Evolutionary conservation across 2,113 vertebrate genomes (phyloP).

Genomic region (Ciconia maguari): DNA sequence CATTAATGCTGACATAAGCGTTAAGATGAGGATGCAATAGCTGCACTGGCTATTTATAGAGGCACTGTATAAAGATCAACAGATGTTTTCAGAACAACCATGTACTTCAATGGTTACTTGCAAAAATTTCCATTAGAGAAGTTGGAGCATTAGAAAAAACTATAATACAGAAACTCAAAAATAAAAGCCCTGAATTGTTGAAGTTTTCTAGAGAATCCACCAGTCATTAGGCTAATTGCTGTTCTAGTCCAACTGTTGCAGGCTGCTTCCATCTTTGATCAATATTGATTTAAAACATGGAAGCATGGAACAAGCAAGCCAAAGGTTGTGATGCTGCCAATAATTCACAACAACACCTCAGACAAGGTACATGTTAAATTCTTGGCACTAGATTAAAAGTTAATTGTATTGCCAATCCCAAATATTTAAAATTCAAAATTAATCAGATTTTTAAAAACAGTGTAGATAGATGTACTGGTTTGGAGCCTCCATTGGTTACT

Average conservation of each 20-base stretch:
- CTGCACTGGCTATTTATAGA: conserved; percentile 14
- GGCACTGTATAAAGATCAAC: not conserved
- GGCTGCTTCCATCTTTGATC: not conserved
- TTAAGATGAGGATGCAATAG: not conserved
- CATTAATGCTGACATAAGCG: not conserved
- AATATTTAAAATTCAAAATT: not conserved
- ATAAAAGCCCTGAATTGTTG: not conserved
- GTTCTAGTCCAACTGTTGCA: not conserved
- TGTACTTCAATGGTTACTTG: not conserved
- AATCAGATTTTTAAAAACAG: not conserved
- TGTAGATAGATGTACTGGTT: not conserved
- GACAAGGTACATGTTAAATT: not conserved
- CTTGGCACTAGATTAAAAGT: not conserved
- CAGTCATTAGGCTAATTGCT: not conserved
- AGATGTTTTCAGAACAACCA: conserved; percentile 43
- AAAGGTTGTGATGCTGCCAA: not conserved
- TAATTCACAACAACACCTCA: not conserved
- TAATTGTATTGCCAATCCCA: not conserved
- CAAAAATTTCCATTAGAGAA: not conserved
- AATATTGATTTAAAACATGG: not conserved
- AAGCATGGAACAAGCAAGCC: not conserved
- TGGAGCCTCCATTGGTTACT: not conserved
- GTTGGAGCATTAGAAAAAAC: not conserved
- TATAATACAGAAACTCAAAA: not conserved
- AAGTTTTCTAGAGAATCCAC: not conserved